Evolutionary conservation across 1,140 invertebrate genomes (phyloP), one percentile per base, ranked within the genome.

Genomic region (Grapholita molesta): DNA sequence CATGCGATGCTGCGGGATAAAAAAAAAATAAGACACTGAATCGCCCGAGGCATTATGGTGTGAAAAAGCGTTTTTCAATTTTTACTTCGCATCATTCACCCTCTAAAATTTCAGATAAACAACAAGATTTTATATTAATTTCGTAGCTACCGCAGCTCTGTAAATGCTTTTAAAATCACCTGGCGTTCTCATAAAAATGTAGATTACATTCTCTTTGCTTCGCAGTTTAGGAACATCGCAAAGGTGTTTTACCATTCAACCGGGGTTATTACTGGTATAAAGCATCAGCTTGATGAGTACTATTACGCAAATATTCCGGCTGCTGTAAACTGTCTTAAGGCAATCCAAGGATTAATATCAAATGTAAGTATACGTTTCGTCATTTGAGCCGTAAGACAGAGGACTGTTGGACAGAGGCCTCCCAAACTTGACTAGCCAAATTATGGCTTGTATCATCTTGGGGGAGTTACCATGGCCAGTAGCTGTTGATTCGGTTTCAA

Each of bases 241-340:
- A 76, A 71, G 70, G 67, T 66, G 70, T 65, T 76, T 76, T 72
- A 73, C 73, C 69, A 71, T 64, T 55, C 64, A 30, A 61, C 55
- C 18, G 55, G 25, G 28, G 64, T 48, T 65, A 35, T 61, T 70
- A 69, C 69, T 70, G 72, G 72, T 67, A 69, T 72, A 69, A 67
- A 69, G 53, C 57, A 69, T 67, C 42, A 24, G 64, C 64, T 67
- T 75, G 70, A 75, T 70, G 71, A 75, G 70, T 64, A n/a, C 24
- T 42, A 64, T 69, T 67, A 68, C 42, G 25, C 30, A 72, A 68
- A 72, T 72, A 66, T 25, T 15, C 25, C 4, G 15, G 4, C 55
- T 61, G 55, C 8, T 61, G 28, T 28, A 9, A n/a, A 57, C 53
- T 21, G 53, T 15, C 55, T 57, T 28, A 57, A 30, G 12, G n/a